Percentiles rank a stretch among this genome's conserved stretches.
Evolutionary conservation across 1,140 invertebrate genomes (phyloP).

Genomic region (Panagrolaimus sp.): DNA sequence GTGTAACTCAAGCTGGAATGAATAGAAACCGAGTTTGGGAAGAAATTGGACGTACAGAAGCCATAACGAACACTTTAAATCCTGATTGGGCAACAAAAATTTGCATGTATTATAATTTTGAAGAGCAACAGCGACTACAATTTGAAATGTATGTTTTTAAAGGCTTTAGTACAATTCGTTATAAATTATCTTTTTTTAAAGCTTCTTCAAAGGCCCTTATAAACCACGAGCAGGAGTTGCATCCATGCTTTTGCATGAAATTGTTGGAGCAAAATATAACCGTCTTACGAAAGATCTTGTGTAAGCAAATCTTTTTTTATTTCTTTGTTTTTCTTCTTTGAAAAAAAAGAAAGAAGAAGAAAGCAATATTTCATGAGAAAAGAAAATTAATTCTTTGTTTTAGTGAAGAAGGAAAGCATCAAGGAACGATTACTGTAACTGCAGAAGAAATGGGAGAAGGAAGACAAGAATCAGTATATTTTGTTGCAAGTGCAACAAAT

Average conservation of each 20-base stretch:
- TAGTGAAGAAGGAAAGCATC: slow-evolving; percentile 46
- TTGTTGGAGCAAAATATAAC: slow-evolving; percentile 48
- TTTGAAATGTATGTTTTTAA: slow-evolving; percentile 47
- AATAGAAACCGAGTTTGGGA: slow-evolving; percentile 59
- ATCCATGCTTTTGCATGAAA: slow-evolving; percentile 35
- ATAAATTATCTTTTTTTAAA: background rate
- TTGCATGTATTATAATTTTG: slow-evolving; percentile 61
- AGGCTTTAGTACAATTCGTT: slow-evolving; percentile 15
- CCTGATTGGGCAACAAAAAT: slow-evolving; percentile 65
- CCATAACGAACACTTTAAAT: slow-evolving; percentile 64
- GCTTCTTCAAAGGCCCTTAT: slow-evolving; percentile 10
- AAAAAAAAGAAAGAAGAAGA: background rate
- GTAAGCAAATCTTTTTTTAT: slow-evolving; percentile 25
- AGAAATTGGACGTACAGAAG: slow-evolving; percentile 65
- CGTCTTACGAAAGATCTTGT: slow-evolving; percentile 38
- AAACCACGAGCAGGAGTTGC: slow-evolving; percentile 12
- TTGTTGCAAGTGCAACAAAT: slow-evolving; percentile 41
- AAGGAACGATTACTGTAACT: slow-evolving; percentile 61
- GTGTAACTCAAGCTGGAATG: slow-evolving; percentile 60
- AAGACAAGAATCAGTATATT: slow-evolving; percentile 63
- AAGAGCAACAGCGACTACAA: slow-evolving; percentile 61
- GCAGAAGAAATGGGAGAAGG: slow-evolving; percentile 63
- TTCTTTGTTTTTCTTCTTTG: background rate
- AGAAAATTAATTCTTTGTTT: slow-evolving; percentile 10
- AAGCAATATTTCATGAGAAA: too few species aligned